Conservation (phyloP, 2,113 vertebrate genomes). For the Butorides virescens region DNA sequence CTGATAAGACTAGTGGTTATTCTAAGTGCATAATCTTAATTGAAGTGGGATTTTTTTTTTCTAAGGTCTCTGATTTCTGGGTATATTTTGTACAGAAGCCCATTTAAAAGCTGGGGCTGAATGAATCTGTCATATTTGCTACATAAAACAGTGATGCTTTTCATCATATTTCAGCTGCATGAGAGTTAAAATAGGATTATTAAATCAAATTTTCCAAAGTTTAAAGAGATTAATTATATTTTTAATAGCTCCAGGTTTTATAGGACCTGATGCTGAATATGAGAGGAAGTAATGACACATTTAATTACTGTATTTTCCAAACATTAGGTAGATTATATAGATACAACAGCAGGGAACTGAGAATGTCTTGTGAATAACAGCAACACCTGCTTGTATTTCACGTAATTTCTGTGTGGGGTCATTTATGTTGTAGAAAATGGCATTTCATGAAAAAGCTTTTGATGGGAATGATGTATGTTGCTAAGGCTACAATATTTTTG, state of each 20-base stretch:
- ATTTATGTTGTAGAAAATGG: neutral
- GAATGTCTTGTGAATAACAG: neutral
- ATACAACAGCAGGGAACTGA: neutral
- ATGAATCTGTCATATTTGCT: neutral
- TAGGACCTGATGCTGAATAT: neutral
- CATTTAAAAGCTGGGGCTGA: neutral
- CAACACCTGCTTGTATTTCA: neutral
- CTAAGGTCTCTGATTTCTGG: neutral
- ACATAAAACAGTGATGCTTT: neutral
- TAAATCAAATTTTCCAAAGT: neutral
- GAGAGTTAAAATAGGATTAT: neutral
- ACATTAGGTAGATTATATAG: neutral
- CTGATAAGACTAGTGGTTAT: neutral
- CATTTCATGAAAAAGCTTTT: neutral
- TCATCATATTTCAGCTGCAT: neutral
- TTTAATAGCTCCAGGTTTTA: neutral
- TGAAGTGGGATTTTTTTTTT: neutral
- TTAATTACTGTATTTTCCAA: neutral
- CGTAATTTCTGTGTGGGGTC: neutral
- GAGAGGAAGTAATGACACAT: neutral
- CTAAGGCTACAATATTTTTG: neutral
- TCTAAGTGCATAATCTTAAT: neutral
- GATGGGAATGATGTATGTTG: rapidly evolving
- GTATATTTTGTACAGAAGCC: neutral
- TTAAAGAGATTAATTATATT: neutral